Evolutionary conservation across 2,888 invertebrate species (phyloP), one percentile per base, ranked within the genome.

Genomic region (Torymus tubicola): DNA sequence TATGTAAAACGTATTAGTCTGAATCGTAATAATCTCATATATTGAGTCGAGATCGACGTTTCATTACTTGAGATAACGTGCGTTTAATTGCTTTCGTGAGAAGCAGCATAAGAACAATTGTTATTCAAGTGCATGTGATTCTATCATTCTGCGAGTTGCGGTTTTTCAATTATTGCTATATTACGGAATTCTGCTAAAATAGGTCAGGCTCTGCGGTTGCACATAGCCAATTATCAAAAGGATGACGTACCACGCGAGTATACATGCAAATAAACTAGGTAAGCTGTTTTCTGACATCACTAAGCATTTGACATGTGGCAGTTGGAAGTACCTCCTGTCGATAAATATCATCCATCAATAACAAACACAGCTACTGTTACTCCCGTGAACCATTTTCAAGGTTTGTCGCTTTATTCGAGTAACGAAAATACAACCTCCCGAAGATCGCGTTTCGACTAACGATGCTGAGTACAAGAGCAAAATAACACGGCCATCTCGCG

Each of bases 1-100:
- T 42, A 42, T 42, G 42, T 42, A 5, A 42, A 42, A 42, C 42
- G 8, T 42, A 42, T 42, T 42, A 42, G 8, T 42, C 42, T 8
- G 8, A 42, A 42, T 42, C 42, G 42, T 42, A 42, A 42, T 42
- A 42, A 42, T 42, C 42, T 42, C 42, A 42, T 42, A 42, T 42
- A 75, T 67, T 60, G 42, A 64, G 64, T 63, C 14, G 1, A 72
- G 72, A 77, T 73, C 42, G 63, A 69, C 14, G 21, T 70, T 73
- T 77, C 53, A 68, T 74, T 78, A 78, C 60, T 57, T 18, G 5
- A 64, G 74, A 78, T 74, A 75, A 58, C 24, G 60, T 63, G 60
- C 53, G 60, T 74, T 55, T 81, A 81, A 81, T 81, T 75, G 71
- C 78, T 71, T 70, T 74, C 78, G 78, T 78, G 81, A 78, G 81